phyloP scores from a whole-genome alignment of 2,797 vertebrate genomes.

The Acanthornis magna region DNA sequence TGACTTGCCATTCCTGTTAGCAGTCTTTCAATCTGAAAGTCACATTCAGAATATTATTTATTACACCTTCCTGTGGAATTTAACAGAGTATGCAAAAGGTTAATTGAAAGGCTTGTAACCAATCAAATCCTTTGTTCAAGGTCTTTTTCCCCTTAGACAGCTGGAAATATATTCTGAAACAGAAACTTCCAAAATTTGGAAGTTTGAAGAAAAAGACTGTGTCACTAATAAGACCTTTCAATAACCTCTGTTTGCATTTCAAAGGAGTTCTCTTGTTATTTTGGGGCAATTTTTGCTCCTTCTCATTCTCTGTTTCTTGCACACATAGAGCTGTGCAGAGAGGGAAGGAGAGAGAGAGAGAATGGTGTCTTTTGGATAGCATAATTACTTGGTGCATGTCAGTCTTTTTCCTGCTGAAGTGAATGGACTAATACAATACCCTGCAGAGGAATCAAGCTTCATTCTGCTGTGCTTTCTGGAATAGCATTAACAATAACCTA shows the following conservation, averaged over 20 bases:
- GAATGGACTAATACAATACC: background rate
- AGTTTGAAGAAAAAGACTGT: background rate
- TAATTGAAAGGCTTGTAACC: conserved; percentile 15
- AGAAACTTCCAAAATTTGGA: background rate
- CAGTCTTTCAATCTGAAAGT: conserved; percentile 57
- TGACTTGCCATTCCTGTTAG: conserved; percentile 39
- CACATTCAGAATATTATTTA: conserved; percentile 47
- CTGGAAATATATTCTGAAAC: background rate
- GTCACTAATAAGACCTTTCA: background rate
- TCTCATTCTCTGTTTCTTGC: background rate
- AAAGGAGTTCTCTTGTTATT: background rate
- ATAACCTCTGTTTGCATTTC: background rate
- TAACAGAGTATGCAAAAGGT: conserved; percentile 17
- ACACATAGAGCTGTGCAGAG: background rate
- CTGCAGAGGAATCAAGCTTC: background rate
- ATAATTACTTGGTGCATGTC: background rate
- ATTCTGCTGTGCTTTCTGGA: background rate
- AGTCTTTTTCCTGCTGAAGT: background rate
- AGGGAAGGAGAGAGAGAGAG: background rate
- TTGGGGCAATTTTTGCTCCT: background rate
- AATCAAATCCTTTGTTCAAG: background rate
- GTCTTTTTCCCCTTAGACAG: conserved; percentile 6
- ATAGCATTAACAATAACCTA: background rate
- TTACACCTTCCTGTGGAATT: background rate
- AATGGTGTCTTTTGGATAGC: background rate